These are phyloP conservation scores for Ptychochromis oligacanthus DNA, from an alignment of 2,113 vertebrate species.

Conservation along the genomic window DNA sequence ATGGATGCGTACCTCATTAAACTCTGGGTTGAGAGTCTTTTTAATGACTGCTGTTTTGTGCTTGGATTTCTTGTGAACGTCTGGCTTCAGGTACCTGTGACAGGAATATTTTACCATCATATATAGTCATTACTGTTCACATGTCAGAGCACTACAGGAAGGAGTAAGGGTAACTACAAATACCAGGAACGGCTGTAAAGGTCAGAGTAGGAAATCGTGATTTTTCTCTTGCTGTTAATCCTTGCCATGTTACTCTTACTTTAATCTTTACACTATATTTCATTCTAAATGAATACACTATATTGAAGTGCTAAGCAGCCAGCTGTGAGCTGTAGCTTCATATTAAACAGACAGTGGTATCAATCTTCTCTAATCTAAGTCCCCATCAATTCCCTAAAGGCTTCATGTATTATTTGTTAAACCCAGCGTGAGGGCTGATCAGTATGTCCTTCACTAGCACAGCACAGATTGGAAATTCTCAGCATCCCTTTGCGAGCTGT, in stretches of 20 bases:
- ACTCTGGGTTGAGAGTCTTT: conserved; percentile 92
- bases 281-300: neutral
- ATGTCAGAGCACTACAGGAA: neutral
- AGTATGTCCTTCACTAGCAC: conserved; percentile 1
- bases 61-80: conserved; percentile 91
- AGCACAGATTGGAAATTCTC: conserved; percentile 32
- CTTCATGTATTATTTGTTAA: conserved; percentile 13
- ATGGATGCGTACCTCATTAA: conserved; percentile 85
- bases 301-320: neutral
- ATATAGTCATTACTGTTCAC: neutral
- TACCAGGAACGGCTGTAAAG: neutral
- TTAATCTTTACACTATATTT: too few relatives aligned
- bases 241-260: neutral
- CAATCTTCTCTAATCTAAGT: neutral
- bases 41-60: conserved; percentile 91
- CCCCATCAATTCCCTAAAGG: neutral
- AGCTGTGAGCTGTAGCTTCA: neutral
- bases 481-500: conserved; percentile 31
- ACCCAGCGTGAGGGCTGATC: conserved; percentile 2
- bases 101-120: neutral
- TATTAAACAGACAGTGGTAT: neutral
- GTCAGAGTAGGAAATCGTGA: conserved; percentile 9
- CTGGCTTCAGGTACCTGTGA: conserved; percentile 89
- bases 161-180: neutral
- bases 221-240: neutral